Evolutionary conservation across 2,888 invertebrate species (phyloP).

Genomic region (Hermodice carunculata): DNA sequence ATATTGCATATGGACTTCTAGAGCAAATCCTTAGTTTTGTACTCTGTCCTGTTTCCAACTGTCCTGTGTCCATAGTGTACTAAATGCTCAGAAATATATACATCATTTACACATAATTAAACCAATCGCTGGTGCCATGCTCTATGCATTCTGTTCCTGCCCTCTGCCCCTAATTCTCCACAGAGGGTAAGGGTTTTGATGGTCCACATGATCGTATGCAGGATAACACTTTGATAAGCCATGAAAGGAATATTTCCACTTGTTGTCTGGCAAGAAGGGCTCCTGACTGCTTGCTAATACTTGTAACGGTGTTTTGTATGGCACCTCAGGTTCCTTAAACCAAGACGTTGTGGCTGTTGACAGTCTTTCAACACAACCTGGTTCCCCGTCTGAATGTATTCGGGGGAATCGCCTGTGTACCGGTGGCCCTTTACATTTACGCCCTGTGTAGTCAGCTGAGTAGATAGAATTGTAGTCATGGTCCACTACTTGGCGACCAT

Average conservation of each 20-base stretch:
- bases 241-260: conserved; percentile 62
- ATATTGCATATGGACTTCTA: no score
- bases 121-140: no score
- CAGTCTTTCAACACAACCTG: conserved; percentile 40
- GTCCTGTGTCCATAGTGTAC: no score
- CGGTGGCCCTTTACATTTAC: conserved; percentile 43
- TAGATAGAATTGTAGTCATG: conserved; percentile 51
- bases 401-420: conserved; percentile 50
- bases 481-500: conserved; percentile 37
- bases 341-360: conserved; percentile 52
- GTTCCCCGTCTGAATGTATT: conserved; percentile 41
- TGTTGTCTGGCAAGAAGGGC: conserved; percentile 56
- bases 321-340: conserved; percentile 38
- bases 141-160: no score
- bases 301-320: conserved; percentile 50
- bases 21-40: no score
- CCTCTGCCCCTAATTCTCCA: no score
- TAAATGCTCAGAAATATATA: no score
- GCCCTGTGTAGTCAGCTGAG: conserved; percentile 45
- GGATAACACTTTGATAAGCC: conserved; percentile 57
- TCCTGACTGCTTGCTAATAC: conserved; percentile 60
- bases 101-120: no score
- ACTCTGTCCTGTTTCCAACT: no score
- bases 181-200: no score
- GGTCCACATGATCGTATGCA: conserved; percentile 38